These are phyloP conservation scores for Crocuta crocuta DNA, from an alignment of 2,113 vertebrate species.

Conservation along the genomic window DNA sequence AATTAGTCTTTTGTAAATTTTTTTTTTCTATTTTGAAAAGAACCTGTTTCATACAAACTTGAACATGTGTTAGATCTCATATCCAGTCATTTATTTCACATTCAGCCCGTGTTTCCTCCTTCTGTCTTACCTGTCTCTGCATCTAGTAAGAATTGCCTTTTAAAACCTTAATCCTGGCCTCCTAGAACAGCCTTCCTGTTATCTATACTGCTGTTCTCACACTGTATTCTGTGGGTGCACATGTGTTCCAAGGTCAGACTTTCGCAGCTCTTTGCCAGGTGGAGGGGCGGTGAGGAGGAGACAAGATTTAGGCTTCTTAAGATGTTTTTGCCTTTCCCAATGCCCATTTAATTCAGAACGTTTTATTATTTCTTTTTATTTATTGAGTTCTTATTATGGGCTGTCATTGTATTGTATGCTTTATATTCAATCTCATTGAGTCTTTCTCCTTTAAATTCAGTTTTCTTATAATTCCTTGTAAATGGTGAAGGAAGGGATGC, in stretches of 20 bases:
- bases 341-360: neutral
- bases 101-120: neutral
- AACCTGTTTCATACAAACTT: neutral
- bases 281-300: neutral
- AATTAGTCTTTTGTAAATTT: neutral
- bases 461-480: neutral
- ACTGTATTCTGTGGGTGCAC: neutral
- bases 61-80: neutral
- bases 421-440: neutral
- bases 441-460: neutral
- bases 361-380: neutral
- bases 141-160: neutral
- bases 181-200: neutral
- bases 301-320: neutral
- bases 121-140: neutral
- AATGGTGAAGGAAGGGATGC: neutral
- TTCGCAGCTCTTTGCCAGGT: neutral
- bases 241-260: neutral
- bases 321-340: neutral
- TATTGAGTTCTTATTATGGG: neutral
- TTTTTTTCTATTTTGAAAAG: slow-evolving; percentile 16
- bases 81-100: neutral
- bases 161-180: neutral
- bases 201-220: neutral
- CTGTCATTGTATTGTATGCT: neutral